A percentile compares a stretch with the other conserved stretches of the same genome.
phyloP scores from a whole-genome alignment of 1,140 invertebrate genomes.

The Tetragonula clypearis region DNA sequence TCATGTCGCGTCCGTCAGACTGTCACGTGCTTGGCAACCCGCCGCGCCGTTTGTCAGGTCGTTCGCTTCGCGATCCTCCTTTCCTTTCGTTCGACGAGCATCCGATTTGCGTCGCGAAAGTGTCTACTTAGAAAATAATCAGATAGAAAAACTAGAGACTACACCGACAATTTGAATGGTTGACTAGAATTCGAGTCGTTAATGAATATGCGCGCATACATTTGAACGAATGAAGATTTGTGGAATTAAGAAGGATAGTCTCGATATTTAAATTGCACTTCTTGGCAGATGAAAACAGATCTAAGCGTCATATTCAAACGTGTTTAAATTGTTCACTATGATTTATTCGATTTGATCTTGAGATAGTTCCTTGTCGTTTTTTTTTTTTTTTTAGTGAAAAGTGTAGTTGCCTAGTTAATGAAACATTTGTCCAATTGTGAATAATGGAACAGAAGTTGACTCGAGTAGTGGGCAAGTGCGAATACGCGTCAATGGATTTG shows the following conservation, averaged over 20 bases:
- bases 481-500: too few relatives aligned
- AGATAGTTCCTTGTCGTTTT: background rate
- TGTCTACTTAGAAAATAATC: too few relatives aligned
- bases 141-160: too few relatives aligned
- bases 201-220: background rate
- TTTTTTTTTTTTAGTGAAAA: background rate
- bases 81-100: background rate
- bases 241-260: background rate
- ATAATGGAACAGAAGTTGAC: background rate
- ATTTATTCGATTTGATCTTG: too few relatives aligned
- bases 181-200: background rate
- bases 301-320: too few relatives aligned
- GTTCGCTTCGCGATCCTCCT: constrained; percentile 1
- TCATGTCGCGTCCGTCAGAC: constrained; percentile 53
- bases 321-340: too few relatives aligned
- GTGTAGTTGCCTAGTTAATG: background rate
- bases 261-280: fast-evolving
- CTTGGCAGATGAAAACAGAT: too few relatives aligned
- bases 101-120: background rate
- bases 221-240: background rate
- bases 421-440: background rate
- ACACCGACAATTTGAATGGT: too few relatives aligned
- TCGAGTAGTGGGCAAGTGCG: background rate
- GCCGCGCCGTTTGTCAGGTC: constrained; percentile 13
- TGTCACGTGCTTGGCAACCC: constrained; percentile 56